Percentiles rank a stretch among this genome's conserved stretches.
phyloP scores from a whole-genome alignment of 2,113 vertebrate species.

The Siniperca chuatsi region DNA sequence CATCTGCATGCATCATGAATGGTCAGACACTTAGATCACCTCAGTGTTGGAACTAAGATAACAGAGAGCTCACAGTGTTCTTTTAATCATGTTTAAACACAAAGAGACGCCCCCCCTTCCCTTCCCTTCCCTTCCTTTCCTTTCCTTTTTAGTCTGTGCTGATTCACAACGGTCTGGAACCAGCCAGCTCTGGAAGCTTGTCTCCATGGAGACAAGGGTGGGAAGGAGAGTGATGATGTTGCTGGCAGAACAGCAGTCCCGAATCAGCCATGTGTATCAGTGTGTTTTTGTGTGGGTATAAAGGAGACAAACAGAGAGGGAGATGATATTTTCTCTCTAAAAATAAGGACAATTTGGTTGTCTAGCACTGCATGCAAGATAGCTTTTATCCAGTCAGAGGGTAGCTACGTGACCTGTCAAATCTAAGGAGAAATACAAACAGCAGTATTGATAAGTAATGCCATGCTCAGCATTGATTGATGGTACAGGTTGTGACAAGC shows the following conservation, averaged over 20 bases:
- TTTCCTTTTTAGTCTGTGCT: slow-evolving; percentile 71
- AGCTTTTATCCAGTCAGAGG: slow-evolving; percentile 24
- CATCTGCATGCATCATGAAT: background rate
- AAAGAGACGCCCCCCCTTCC: slow-evolving; percentile 54
- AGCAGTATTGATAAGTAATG: slow-evolving; percentile 41
- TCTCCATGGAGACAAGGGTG: slow-evolving; percentile 85
- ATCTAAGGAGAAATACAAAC: slow-evolving; percentile 28
- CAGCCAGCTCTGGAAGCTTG: slow-evolving; percentile 78
- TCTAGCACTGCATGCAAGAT: slow-evolving; percentile 13
- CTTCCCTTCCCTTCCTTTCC: slow-evolving; percentile 16
- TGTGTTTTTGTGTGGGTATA: slow-evolving; percentile 56
- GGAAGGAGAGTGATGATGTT: slow-evolving; percentile 81
- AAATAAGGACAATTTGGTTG: slow-evolving; percentile 51
- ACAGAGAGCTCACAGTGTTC: slow-evolving; percentile 55
- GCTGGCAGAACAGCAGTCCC: slow-evolving; percentile 76
- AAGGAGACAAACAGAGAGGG: slow-evolving; percentile 50
- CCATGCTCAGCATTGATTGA: slow-evolving; percentile 48
- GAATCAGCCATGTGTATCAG: slow-evolving; percentile 69
- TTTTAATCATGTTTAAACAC: slow-evolving; percentile 75
- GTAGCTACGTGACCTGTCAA: slow-evolving; percentile 40
- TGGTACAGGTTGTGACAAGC: slow-evolving; percentile 53
- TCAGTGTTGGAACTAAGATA: slow-evolving; percentile 28
- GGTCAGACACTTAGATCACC: slow-evolving; percentile 47
- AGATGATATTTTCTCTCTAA: slow-evolving; percentile 34
- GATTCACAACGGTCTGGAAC: slow-evolving; percentile 81